Base-by-base conservation (phyloP, 2,888 invertebrate species). In the Liodrosophila aerea region DNA sequence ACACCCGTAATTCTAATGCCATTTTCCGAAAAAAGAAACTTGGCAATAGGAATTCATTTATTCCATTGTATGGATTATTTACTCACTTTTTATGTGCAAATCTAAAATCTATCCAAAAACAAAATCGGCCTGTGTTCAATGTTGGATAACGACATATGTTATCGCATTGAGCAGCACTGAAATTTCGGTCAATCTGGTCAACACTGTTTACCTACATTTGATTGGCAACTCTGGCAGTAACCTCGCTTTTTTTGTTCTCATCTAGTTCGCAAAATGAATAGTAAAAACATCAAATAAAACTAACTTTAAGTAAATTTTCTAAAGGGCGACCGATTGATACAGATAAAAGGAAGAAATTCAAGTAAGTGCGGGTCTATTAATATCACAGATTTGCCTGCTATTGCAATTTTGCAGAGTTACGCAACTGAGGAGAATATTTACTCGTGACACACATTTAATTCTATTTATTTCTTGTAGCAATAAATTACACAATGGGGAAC, bases 41-140 rank as follows among this genome's bases (percentile, higher is more conserved):
- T n/a, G 8, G 4, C 11, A 9, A 11, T 31, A n/a, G 5, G 8
- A 4, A 13, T 11, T 29, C 15, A 27, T 9, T 53, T 37, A 29
- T n/a, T 0, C 11, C 12, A 15, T 18, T 11, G 22, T n/a, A 0
- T 7, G 12, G 16, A 27, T 36, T 41, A 65, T 52, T 57, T 60
- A 82, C 78, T 78, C 37, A 85, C 78, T 74, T 81, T 85, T 63
- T 47, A 43, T 58, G 59, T 54, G 34, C 66, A 63, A 57, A 66
- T 82, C 64, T 62, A 39, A 68, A 58, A 60, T 66, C 75, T 71
- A 63, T 58, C 60, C 67, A 81, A 78, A 64, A 84, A 84, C 78
- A 85, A 76, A 40, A 47, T 67, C 50, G 63, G 74, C 56, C 52
- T 54, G 50, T 33, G 57, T 29, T 53, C 44, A 46, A 80, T 76